phyloP scores from a whole-genome alignment of 2,888 invertebrate genomes.

The Lutraria lutraria region DNA sequence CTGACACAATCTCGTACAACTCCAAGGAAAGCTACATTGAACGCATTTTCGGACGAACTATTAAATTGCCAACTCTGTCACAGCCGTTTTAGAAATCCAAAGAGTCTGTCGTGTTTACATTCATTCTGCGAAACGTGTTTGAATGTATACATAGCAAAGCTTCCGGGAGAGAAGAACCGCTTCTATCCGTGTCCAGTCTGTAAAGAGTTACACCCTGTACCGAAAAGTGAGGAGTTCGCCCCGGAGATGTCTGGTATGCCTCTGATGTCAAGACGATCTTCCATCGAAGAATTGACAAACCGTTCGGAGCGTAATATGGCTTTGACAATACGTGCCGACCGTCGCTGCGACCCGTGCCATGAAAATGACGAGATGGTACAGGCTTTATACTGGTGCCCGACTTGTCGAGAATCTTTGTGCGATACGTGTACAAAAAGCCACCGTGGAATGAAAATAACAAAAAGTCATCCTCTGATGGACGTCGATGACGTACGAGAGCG shows the following conservation, averaged over 20 bases:
- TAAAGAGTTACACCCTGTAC: conserved; percentile 58
- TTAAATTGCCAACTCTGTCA: conserved; percentile 67
- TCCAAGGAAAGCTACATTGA: conserved; percentile 48
- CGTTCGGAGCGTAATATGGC: conserved; percentile 51
- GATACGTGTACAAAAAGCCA: conserved; percentile 69
- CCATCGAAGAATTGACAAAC: conserved; percentile 43
- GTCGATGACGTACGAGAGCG: conserved; percentile 61
- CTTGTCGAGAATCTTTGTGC: conserved; percentile 64
- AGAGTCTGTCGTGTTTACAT: conserved; percentile 63
- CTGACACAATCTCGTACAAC: conserved; percentile 61
- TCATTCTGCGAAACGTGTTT: conserved; percentile 69
- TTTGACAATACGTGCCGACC: conserved; percentile 47
- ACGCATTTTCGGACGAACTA: conserved; percentile 65
- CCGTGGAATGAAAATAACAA: conserved; percentile 68
- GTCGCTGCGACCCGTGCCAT: conserved; percentile 62
- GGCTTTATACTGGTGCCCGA: conserved; percentile 68
- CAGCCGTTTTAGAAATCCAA: conserved; percentile 69
- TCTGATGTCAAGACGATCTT: conserved; percentile 58
- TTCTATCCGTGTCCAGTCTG: conserved; percentile 68
- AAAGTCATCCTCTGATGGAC: conserved; percentile 65
- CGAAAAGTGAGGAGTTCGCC: conserved; percentile 33
- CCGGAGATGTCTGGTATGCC: conserved; percentile 5
- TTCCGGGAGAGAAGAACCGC: conserved; percentile 59
- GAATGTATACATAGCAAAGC: conserved; percentile 64
- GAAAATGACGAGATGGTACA: conserved; percentile 60